Conservation (phyloP, 2,888 invertebrate species). For the Helleia helle region DNA sequence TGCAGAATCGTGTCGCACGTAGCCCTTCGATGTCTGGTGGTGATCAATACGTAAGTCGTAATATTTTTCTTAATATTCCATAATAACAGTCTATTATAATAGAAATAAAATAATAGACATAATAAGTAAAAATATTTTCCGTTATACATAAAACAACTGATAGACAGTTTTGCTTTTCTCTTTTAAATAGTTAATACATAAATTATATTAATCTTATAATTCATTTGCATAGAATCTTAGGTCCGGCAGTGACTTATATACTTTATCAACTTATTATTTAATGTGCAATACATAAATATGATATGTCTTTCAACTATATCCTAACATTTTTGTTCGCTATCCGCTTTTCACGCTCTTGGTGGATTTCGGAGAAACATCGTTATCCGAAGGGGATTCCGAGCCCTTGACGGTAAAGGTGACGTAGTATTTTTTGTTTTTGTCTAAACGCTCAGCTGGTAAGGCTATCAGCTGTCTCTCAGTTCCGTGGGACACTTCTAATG, state of each 20-base stretch:
- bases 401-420: slow-evolving; percentile 94
- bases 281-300: not conserved
- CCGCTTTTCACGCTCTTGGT: slow-evolving; percentile 52
- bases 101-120: no score
- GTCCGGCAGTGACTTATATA: not conserved
- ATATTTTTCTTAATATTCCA: no score
- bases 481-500: slow-evolving; percentile 88
- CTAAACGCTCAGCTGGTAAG: slow-evolving; percentile 88
- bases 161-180: no score
- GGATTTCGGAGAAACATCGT: slow-evolving; percentile 51
- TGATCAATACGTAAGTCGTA: no score
- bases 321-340: slow-evolving; percentile 20
- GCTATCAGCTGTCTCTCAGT: slow-evolving; percentile 90
- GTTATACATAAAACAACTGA: no score
- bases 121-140: no score
- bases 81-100: no score
- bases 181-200: no score
- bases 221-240: not conserved
- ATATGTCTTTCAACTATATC: not conserved
- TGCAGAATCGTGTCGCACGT: no score
- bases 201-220: not conserved
- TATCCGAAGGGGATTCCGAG: slow-evolving; percentile 73
- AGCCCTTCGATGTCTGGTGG: no score
- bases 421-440: slow-evolving; percentile 92
- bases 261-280: not conserved